phyloP scores from a whole-genome alignment of 2,797 vertebrate species.

The Lepidocolaptes lacrymiger region DNA sequence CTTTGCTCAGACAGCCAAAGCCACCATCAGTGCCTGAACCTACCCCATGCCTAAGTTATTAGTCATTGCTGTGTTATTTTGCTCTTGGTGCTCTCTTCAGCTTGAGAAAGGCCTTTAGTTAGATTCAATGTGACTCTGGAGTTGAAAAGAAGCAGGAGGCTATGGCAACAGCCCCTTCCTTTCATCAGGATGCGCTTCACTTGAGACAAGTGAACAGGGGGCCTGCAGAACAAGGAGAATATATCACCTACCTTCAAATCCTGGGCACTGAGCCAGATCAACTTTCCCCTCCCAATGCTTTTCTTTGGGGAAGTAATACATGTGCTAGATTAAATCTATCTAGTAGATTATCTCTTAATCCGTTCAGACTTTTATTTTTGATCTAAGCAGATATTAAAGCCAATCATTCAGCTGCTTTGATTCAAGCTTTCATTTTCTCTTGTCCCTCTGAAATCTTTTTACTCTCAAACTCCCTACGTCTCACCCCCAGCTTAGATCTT shows the following conservation, averaged over 20 bases:
- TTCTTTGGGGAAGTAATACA: background rate
- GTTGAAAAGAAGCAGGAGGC: background rate
- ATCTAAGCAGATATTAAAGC: conserved; percentile 49
- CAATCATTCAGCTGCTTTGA: conserved; percentile 35
- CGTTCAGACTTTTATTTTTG: conserved; percentile 6
- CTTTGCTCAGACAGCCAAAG: background rate
- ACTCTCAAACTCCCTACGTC: background rate
- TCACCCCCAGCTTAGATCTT: background rate
- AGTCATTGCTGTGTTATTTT: background rate
- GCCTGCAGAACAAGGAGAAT: background rate
- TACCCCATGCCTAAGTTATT: background rate
- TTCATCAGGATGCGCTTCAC: background rate
- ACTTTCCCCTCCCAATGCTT: background rate
- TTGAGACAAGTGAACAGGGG: background rate
- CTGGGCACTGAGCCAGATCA: background rate
- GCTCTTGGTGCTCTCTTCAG: background rate
- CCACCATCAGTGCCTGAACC: background rate
- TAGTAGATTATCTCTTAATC: conserved; percentile 54
- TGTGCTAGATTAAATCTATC: conserved; percentile 42
- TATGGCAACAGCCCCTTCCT: background rate
- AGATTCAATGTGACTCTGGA: background rate
- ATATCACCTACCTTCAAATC: background rate
- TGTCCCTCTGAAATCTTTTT: background rate
- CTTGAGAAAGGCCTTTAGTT: background rate
- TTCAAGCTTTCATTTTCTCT: conserved; percentile 5